Percentiles rank a stretch among this genome's conserved stretches.
Conservation (phyloP, 2,113 vertebrate species). For the Ceratotherium simum region DNA sequence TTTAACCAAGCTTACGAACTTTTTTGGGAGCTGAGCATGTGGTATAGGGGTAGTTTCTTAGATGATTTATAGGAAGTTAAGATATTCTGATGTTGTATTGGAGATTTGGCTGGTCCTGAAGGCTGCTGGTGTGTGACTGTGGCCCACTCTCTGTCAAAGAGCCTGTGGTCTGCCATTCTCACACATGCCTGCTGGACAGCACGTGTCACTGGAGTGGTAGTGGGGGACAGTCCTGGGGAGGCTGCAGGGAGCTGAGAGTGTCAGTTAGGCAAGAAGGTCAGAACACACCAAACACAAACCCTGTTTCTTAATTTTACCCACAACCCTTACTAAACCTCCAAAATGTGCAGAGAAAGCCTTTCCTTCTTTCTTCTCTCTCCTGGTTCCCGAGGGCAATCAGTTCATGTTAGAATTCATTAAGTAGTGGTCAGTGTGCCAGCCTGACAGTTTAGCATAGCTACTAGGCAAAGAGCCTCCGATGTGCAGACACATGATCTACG, state of each 20-base stretch:
- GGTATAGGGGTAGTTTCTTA: neutral
- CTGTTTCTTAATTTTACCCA: neutral
- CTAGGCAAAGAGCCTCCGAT: neutral
- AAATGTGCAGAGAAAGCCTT: rapidly evolving
- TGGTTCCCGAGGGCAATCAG: rapidly evolving
- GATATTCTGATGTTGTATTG: neutral
- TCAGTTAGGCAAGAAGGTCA: neutral
- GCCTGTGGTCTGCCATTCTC: neutral
- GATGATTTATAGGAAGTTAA: neutral
- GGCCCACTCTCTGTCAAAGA: neutral
- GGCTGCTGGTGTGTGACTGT: rapidly evolving
- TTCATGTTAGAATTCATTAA: neutral
- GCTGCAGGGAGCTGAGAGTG: neutral
- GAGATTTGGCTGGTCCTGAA: neutral
- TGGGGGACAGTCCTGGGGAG: rapidly evolving
- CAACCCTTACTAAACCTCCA: neutral
- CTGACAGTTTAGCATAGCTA: too few relatives aligned
- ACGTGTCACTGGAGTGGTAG: too few relatives aligned
- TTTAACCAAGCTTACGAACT: neutral
- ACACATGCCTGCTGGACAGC: neutral
- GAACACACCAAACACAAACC: neutral
- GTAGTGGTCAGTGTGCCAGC: neutral
- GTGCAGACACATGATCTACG: rapidly evolving
- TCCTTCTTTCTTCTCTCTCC: neutral
- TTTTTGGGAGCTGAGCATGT: neutral